A percentile compares a stretch with the other conserved stretches of the same genome.
These are phyloP conservation scores for Phalacrocorax carbo DNA, from an alignment of 2,113 vertebrate genomes.

Conservation along the genomic window DNA sequence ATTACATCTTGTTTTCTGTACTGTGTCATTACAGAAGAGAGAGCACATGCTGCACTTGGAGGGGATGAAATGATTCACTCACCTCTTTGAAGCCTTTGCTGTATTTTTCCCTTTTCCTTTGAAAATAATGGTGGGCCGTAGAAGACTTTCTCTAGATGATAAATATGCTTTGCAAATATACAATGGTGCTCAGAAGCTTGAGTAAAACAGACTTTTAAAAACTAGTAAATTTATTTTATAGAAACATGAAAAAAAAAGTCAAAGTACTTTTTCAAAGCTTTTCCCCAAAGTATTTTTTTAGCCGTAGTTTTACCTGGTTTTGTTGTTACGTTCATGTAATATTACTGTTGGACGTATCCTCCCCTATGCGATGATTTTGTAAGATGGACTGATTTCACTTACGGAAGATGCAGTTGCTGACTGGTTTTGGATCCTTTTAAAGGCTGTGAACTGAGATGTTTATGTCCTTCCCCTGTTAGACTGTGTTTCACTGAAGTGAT, in stretches of 20 bases:
- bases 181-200: background rate
- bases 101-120: background rate
- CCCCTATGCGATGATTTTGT: background rate
- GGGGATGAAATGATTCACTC: conserved; percentile 7
- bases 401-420: background rate
- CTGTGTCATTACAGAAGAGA: conserved; percentile 12
- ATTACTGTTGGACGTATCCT: background rate
- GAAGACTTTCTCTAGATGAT: background rate
- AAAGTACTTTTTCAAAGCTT: background rate
- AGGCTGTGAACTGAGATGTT: background rate
- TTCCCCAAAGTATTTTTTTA: background rate
- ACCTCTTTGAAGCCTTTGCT: background rate
- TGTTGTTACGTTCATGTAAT: background rate
- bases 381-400: background rate
- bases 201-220: background rate
- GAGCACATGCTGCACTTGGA: conserved; percentile 10
- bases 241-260: background rate
- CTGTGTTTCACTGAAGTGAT: background rate
- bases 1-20: conserved; percentile 41
- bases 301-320: background rate
- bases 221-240: background rate
- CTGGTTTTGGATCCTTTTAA: background rate
- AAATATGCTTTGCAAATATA: background rate
- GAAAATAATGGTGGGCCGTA: background rate
- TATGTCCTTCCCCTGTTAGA: background rate